These are phyloP conservation scores for Pteruthius melanotis DNA, from an alignment of 2,113 vertebrate species.

Conservation along the genomic window DNA sequence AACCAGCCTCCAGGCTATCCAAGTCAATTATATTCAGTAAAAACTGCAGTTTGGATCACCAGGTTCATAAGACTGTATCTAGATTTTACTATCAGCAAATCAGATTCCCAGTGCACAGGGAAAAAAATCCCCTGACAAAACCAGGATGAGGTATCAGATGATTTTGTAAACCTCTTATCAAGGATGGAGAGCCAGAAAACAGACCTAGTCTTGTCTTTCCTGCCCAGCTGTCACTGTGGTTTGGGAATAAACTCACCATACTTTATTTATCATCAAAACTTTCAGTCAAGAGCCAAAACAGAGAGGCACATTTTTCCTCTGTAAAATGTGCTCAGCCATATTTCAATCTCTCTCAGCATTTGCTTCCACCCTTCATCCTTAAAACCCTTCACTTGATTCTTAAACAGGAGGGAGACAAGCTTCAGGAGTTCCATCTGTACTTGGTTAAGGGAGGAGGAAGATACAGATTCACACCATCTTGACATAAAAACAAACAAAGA, in stretches of 20 bases:
- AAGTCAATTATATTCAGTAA: background rate
- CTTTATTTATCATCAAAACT: conserved; percentile 37
- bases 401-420: background rate
- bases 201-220: background rate
- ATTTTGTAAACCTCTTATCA: background rate
- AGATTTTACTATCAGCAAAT: background rate
- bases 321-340: background rate
- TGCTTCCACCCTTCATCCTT: background rate
- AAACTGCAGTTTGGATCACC: background rate
- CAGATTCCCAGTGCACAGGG: background rate
- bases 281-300: conserved; percentile 22
- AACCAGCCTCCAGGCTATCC: background rate
- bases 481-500: background rate
- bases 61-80: background rate
- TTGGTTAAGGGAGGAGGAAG: background rate
- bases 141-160: background rate
- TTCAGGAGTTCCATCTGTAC: background rate
- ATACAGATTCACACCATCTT: background rate
- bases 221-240: conserved; percentile 10
- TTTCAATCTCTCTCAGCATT: background rate
- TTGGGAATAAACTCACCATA: conserved; percentile 31
- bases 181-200: background rate
- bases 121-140: background rate
- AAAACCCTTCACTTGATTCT: background rate
- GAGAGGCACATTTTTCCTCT: conserved; percentile 2